phyloP scores from a whole-genome alignment of 2,888 invertebrate genomes.

The Tachystola acroxantha region DNA sequence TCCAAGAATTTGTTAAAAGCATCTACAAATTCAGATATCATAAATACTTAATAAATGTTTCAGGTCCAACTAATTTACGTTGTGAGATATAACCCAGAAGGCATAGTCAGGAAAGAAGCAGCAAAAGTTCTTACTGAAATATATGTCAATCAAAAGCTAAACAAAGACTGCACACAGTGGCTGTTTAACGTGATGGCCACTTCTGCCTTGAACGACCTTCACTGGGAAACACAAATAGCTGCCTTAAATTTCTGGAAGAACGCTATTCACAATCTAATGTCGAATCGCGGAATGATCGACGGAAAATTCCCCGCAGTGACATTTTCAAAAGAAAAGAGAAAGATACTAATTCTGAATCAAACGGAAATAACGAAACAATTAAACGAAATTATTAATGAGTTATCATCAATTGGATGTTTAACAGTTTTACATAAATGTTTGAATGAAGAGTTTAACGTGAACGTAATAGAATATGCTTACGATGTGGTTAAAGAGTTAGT shows the following conservation, averaged over 20 bases:
- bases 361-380: slow-evolving; percentile 79
- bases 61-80: slow-evolving; percentile 70
- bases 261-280: slow-evolving; percentile 74
- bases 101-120: slow-evolving; percentile 83
- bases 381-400: slow-evolving; percentile 77
- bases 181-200: slow-evolving; percentile 78
- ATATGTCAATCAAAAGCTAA: slow-evolving; percentile 78
- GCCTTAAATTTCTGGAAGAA: slow-evolving; percentile 82
- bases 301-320: slow-evolving; percentile 84
- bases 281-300: slow-evolving; percentile 81
- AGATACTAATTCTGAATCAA: slow-evolving; percentile 82
- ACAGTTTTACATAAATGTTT: slow-evolving; percentile 81
- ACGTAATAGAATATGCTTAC: slow-evolving; percentile 80
- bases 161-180: slow-evolving; percentile 55
- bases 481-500: slow-evolving; percentile 65
- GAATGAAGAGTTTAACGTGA: slow-evolving; percentile 80
- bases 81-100: slow-evolving; percentile 81
- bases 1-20: no score
- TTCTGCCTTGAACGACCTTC: slow-evolving; percentile 81
- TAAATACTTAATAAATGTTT: no score
- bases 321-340: slow-evolving; percentile 84
- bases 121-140: slow-evolving; percentile 78
- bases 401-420: slow-evolving; percentile 81
- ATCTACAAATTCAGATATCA: no score
- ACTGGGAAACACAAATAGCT: slow-evolving; percentile 86